phyloP scores from a whole-genome alignment of 2,797 vertebrate species.

The Potorous gilbertii region DNA sequence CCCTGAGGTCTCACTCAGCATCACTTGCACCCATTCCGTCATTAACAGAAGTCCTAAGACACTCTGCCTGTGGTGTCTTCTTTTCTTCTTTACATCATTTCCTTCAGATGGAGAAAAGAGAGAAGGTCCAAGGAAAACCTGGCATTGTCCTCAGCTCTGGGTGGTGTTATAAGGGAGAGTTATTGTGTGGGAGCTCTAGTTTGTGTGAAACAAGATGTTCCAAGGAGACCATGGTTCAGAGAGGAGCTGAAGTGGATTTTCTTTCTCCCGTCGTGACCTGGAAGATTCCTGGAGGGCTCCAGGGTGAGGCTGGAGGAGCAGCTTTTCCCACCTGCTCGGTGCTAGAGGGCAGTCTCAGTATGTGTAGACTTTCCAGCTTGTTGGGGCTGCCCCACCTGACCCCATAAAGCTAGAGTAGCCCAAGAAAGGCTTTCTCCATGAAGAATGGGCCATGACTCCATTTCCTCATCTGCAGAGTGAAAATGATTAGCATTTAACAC shows the following conservation, averaged over 20 bases:
- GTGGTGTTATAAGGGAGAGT: background rate
- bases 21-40: background rate
- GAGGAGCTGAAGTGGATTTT: conserved; percentile 57
- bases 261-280: conserved; percentile 20
- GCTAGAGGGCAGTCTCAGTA: background rate
- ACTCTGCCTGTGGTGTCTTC: background rate
- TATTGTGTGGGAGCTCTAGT: background rate
- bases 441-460: background rate
- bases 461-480: background rate
- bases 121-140: background rate
- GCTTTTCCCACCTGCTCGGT: background rate
- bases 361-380: background rate
- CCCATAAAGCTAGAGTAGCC: background rate
- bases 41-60: background rate
- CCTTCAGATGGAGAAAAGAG: background rate
- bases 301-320: background rate
- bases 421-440: background rate
- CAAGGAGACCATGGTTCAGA: background rate
- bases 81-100: background rate
- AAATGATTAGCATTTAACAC: background rate
- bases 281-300: conserved; percentile 41
- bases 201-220: conserved; percentile 54
- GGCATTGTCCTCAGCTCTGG: background rate
- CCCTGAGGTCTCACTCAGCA: background rate
- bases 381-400: background rate